Percentiles rank a stretch among this genome's conserved stretches.
Evolutionary conservation across 2,888 invertebrate genomes (phyloP).

Genomic region (Sesamia inferens): DNA sequence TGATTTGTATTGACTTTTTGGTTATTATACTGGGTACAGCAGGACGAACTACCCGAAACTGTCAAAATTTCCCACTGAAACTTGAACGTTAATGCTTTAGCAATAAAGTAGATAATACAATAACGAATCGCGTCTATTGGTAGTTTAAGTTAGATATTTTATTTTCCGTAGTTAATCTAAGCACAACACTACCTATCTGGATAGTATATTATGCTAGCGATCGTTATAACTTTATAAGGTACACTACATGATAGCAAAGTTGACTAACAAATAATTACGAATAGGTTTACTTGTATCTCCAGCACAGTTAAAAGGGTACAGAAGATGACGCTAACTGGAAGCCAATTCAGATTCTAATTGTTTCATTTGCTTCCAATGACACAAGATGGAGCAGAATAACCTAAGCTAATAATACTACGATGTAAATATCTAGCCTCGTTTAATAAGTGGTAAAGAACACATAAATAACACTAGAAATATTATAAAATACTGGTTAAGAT

Average conservation of each 20-base stretch:
- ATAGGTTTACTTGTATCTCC: background rate
- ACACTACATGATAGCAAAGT: background rate
- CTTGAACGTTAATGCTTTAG: too few relatives aligned
- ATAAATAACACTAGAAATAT: constrained; percentile 4
- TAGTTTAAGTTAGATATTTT: background rate
- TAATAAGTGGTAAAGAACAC: background rate
- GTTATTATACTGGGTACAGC: background rate
- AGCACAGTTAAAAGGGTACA: background rate
- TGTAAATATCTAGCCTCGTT: background rate
- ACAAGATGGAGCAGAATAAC: background rate
- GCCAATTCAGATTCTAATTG: background rate
- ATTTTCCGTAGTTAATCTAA: background rate
- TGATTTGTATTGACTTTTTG: constrained; percentile 21
- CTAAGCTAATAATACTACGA: background rate
- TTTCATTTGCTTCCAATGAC: constrained; percentile 1
- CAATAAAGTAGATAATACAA: too few relatives aligned
- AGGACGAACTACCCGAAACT: too few relatives aligned
- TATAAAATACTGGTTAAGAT: background rate
- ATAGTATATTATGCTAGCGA: background rate
- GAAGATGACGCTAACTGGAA: background rate
- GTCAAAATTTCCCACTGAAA: too few relatives aligned
- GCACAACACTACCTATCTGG: background rate
- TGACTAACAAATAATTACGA: background rate
- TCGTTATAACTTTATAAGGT: background rate
- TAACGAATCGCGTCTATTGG: background rate